Conservation (phyloP, 2,113 vertebrate genomes). For the Ammodytes dubius region DNA sequence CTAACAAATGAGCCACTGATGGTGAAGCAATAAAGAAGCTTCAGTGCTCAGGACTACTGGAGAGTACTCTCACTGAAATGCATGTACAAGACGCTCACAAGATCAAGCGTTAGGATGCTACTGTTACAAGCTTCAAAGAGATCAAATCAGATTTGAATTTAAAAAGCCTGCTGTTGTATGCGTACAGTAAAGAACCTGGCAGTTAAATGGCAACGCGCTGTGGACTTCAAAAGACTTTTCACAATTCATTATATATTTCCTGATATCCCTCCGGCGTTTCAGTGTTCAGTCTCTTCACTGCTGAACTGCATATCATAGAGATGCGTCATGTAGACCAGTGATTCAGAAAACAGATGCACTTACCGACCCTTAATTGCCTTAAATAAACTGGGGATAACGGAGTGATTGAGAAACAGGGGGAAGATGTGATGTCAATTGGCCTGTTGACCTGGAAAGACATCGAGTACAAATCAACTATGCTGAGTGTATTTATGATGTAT, state of each 20-base stretch:
- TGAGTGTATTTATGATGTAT: slow-evolving; percentile 50
- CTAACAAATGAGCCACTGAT: slow-evolving; percentile 10
- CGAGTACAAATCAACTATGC: slow-evolving; percentile 48
- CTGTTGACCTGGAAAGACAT: slow-evolving; percentile 62
- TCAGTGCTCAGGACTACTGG: background rate
- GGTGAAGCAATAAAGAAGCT: background rate
- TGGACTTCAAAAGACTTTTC: background rate
- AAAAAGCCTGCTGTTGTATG: background rate
- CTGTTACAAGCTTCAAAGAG: background rate
- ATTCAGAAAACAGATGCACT: slow-evolving; percentile 52
- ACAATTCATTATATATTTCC: background rate
- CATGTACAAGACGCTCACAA: background rate
- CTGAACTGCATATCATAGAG: slow-evolving; percentile 27
- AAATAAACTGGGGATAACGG: slow-evolving; percentile 55
- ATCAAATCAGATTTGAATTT: slow-evolving; percentile 10
- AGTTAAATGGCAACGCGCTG: background rate
- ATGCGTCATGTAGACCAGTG: slow-evolving; percentile 55
- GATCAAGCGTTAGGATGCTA: background rate
- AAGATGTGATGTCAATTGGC: slow-evolving; percentile 49
- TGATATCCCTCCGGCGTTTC: background rate
- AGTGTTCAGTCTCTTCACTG: background rate
- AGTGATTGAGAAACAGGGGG: slow-evolving; percentile 30
- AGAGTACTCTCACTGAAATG: background rate
- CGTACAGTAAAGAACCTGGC: background rate
- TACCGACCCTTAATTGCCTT: slow-evolving; percentile 49